Conservation (phyloP, 2,113 vertebrate genomes). For the Bubalus kerabau region DNA sequence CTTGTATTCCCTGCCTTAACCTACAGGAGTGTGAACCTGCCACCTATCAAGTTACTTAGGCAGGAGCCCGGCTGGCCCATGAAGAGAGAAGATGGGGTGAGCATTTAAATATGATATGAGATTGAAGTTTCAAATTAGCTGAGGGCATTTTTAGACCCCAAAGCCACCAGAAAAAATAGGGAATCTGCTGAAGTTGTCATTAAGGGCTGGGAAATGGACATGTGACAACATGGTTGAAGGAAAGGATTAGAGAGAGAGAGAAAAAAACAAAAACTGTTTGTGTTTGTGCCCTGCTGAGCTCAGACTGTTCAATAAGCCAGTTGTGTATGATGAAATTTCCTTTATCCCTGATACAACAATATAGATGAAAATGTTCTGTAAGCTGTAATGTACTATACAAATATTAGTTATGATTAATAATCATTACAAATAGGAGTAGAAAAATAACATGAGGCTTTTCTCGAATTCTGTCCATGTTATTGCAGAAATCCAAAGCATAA, state of each 20-base stretch:
- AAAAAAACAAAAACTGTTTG: neutral
- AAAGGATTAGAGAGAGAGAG: neutral
- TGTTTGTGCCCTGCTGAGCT: neutral
- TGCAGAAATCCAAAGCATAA: neutral
- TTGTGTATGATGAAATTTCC: conserved; percentile 18
- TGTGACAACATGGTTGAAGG: neutral
- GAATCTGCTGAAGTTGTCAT: neutral
- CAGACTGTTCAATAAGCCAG: conserved; percentile 1
- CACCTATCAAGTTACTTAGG: neutral
- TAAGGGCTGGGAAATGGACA: neutral
- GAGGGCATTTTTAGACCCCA: neutral
- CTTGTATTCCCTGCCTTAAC: neutral
- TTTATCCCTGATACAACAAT: neutral
- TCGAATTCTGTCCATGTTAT: neutral
- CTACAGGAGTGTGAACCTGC: accelerated
- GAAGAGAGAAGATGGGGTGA: neutral
- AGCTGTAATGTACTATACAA: neutral
- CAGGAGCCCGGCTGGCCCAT: neutral
- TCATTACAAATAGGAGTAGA: neutral
- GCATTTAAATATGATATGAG: neutral
- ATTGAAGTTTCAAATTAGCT: neutral
- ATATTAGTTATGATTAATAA: conserved; percentile 32
- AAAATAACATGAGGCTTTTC: neutral
- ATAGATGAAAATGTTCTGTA: conserved; percentile 29
- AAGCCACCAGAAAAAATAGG: neutral